Evolutionary conservation across 2,797 vertebrate species (phyloP), one percentile per base, ranked within the genome.

Genomic region (Phrynocephalus vlangalii): DNA sequence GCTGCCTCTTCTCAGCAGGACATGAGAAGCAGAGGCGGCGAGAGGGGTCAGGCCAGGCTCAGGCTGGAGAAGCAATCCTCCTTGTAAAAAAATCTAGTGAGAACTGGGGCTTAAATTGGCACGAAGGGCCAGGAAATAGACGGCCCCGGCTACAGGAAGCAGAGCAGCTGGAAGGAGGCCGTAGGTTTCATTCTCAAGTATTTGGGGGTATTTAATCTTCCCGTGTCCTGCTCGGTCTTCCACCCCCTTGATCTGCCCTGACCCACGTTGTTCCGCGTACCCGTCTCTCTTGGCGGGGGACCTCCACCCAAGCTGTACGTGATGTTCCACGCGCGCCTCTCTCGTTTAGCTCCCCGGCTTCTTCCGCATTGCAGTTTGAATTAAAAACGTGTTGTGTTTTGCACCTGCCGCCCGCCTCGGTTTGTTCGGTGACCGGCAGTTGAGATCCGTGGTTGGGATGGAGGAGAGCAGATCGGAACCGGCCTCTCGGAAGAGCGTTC

Each of bases 351-450:
- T n/a, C 26, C 20, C 84, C 33, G 48, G 71, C 79, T 63, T 78
- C 86, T 82, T n/a, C 86, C 81, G 71, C 78, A 0, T 68, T 85
- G 82, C 94, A 94, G 91, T 94, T 95, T 66, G 33, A 90, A 95
- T 96, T 96, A 96, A 96, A 44, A 95, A 95, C n/a, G 3, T 88
- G 93, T 48, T 87, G 91, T 91, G 94, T 95, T 96, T 96, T 93
- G 91, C 94, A 96, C 92, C 50, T 85, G 33, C 86, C 85, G 81
- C 38, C 83, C 90, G 52, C 80, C 86, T 91, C 91, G 86, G 85
- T 87, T 66, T 93, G 88, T 95, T 82, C 85, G 16, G 52, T 48
- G 13, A 70, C 26, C 33, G 6, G 66, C 24, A 2, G 24, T 16
- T 28, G 66, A 50, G 66, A 28, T 9, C 20, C 5, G 24, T 15